phyloP scores from a whole-genome alignment of 2,113 vertebrate genomes.

The Brachyhypopomus occidentalis region DNA sequence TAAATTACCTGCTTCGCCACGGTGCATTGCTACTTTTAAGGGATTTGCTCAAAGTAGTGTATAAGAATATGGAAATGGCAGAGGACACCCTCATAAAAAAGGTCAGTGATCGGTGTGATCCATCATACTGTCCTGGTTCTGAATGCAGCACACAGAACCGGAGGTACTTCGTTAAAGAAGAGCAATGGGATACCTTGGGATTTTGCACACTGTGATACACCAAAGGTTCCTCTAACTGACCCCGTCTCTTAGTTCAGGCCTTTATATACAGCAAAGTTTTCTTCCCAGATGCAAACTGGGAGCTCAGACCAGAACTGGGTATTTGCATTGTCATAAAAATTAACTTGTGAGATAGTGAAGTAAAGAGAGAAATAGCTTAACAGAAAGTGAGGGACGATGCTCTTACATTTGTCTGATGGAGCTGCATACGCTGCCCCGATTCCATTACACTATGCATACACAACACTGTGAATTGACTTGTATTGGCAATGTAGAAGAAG shows the following conservation, averaged over 20 bases:
- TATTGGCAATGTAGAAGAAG: no score
- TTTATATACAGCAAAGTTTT: not conserved
- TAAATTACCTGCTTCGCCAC: conserved; percentile 51
- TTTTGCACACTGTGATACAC: conserved; percentile 39
- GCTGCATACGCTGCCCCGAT: no score
- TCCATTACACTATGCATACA: no score
- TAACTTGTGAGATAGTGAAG: no score
- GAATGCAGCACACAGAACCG: conserved; percentile 41
- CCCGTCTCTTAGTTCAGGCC: conserved; percentile 1
- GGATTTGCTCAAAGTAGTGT: conserved; percentile 38
- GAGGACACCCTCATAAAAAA: conserved; percentile 46
- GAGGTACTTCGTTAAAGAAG: conserved; percentile 42
- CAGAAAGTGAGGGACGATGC: no score
- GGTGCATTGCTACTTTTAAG: conserved; percentile 37
- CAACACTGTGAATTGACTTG: no score
- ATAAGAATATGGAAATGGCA: conserved; percentile 47
- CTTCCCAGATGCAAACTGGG: not conserved
- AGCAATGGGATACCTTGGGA: conserved; percentile 40
- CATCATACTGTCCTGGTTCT: conserved; percentile 54
- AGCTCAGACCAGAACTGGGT: no score
- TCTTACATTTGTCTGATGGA: no score
- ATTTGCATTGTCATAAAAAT: no score
- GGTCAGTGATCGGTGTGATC: conserved; percentile 52
- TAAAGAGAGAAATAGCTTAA: not conserved
- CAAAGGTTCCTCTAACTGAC: conserved; percentile 19